Conservation (phyloP, 2,113 vertebrate genomes). For the Thomomys bottae region DNA sequence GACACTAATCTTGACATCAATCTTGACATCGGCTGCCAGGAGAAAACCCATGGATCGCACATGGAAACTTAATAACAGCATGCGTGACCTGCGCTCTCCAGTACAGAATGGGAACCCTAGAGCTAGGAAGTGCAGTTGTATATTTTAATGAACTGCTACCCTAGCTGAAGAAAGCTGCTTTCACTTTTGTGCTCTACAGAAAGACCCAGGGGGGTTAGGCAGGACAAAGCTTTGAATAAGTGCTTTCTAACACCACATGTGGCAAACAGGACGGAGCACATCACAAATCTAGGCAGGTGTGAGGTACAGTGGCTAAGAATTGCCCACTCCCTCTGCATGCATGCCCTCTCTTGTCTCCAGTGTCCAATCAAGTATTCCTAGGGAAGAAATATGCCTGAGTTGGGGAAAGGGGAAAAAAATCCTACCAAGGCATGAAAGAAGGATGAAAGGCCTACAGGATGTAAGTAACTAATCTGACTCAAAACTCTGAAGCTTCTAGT, state of each 20-base stretch:
- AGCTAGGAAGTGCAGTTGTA: constrained; percentile 69
- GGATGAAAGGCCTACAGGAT: constrained; percentile 11
- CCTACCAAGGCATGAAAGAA: constrained; percentile 41
- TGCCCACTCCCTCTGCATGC: constrained; percentile 12
- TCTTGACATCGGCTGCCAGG: constrained; percentile 63
- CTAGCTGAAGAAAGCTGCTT: constrained; percentile 63
- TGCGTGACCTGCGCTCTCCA: constrained; percentile 57
- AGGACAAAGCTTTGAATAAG: constrained; percentile 72
- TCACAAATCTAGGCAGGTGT: constrained; percentile 69
- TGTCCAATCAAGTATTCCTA: constrained; percentile 63
- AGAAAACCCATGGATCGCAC: constrained; percentile 64
- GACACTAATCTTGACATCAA: constrained; percentile 62
- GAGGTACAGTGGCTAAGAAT: constrained; percentile 35
- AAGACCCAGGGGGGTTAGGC: constrained; percentile 54
- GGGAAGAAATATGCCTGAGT: constrained; percentile 42
- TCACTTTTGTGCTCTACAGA: constrained; percentile 66
- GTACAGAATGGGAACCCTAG: constrained; percentile 72
- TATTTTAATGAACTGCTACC: constrained; percentile 76
- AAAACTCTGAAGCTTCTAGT: constrained; percentile 28
- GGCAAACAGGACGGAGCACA: constrained; percentile 49
- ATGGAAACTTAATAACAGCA: constrained; percentile 52
- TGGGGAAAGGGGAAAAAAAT: not conserved
- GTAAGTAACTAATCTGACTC: constrained; percentile 16
- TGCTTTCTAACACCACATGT: constrained; percentile 63
- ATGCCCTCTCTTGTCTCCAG: constrained; percentile 50